Conservation (phyloP, 2,113 vertebrate genomes). For the Tinamus guttatus region DNA sequence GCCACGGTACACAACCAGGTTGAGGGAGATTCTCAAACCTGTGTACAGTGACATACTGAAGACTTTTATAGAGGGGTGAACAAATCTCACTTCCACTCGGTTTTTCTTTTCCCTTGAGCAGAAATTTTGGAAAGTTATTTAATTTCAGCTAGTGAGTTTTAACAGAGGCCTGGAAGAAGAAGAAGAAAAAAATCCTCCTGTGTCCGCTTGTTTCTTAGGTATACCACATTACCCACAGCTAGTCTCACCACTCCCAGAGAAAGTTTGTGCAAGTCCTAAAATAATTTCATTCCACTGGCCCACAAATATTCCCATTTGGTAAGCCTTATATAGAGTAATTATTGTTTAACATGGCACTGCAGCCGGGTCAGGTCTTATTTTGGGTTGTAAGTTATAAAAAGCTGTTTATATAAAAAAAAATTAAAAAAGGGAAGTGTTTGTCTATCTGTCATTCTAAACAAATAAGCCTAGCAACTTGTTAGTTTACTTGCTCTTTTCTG, state of each 20-base stretch:
- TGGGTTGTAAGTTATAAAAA: slow-evolving; percentile 70
- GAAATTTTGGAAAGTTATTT: background rate
- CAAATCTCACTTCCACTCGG: background rate
- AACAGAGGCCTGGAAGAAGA: background rate
- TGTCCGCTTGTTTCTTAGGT: background rate
- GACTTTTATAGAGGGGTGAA: background rate
- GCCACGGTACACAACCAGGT: background rate
- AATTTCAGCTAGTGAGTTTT: background rate
- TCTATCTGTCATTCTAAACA: slow-evolving; percentile 52
- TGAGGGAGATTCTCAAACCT: background rate
- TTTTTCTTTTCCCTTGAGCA: background rate
- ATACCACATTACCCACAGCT: background rate
- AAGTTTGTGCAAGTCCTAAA: slow-evolving; percentile 60
- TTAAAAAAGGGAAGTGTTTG: background rate
- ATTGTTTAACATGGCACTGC: slow-evolving; percentile 64
- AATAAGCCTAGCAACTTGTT: slow-evolving; percentile 48
- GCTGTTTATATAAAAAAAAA: slow-evolving; percentile 7
- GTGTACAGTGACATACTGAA: background rate
- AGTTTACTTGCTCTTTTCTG: background rate
- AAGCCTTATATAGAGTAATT: slow-evolving; percentile 60
- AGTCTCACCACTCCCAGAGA: slow-evolving; percentile 34
- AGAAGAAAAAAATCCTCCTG: background rate
- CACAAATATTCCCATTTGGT: slow-evolving; percentile 49
- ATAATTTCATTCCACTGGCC: slow-evolving; percentile 43
- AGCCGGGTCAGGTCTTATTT: slow-evolving; percentile 66